Base-by-base conservation (phyloP, 92 coral and sea anemone genomes). In the Parazoanthus darwini region DNA sequence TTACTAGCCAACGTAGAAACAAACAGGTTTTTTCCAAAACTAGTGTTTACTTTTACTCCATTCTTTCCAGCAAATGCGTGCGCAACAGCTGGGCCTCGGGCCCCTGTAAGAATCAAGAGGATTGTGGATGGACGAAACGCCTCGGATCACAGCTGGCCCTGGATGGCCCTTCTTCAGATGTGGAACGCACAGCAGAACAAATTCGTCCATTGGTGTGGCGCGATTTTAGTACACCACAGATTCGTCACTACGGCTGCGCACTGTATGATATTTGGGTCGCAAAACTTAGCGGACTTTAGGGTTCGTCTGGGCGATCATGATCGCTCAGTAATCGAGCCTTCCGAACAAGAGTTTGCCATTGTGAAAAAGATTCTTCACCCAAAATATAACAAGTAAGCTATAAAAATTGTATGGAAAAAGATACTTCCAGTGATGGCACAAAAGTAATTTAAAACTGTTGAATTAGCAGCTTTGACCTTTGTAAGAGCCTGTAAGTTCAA, bases 211-310 rank as follows among this genome's bases (percentile, higher is more conserved):
- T 70, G 77, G 77, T 83, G 87, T 70, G 87, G 26, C 59, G 87
- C 78, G 8, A 44, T 70, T 67, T 44, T 83, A 35, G 78, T 83
- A 14, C 78, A 83, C 25, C 9, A 44, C 26, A 51, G 42, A 23
- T 43, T 36, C 9, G 78, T 83, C 0, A 44, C 87, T 13, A 83
- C 87, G 8, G 87, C 87, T 5, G 87, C 87, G 3, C 87, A 83
- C 66, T 83, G 87, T 59, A 83, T 83, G 78, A 68, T 42, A 63
- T 83, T 83, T 44, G 78, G 78, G 8, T 83, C 87, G n/a, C 65
- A 83, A 70, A 83, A 83, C 65, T 25, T 83, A 63, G 18, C 87
- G 23, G 56, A 83, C 63, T 83, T 83, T 66, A 83, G 77, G 16
- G 78, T 83, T 18, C 63, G 78, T 22, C 58, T 83, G 9, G 87